These are phyloP conservation scores for Galleria mellonella DNA, from an alignment of 1,140 invertebrate genomes.

Conservation along the genomic window DNA sequence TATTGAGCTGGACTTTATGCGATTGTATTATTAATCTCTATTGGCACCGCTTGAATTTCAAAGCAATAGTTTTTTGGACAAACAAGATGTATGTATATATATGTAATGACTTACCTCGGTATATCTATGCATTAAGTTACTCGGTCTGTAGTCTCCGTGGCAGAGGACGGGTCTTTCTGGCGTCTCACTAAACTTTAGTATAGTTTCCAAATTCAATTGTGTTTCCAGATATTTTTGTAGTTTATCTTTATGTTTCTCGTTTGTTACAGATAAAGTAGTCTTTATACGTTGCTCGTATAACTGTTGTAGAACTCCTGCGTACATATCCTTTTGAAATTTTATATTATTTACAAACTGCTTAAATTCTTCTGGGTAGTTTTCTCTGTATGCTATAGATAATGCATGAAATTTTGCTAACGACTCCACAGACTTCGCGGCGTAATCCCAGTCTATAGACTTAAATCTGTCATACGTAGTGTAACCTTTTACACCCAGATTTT, in stretches of 20 bases:
- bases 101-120: conserved; percentile 7
- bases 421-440: conserved; percentile 10
- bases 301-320: conserved; percentile 7
- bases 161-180: conserved; percentile 15
- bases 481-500: conserved; percentile 11
- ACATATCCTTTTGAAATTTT: conserved; percentile 1
- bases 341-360: conserved; percentile 5
- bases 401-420: conserved; percentile 25
- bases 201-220: neutral
- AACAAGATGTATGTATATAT: no score
- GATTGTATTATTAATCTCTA: no score
- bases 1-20: no score
- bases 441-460: conserved; percentile 14
- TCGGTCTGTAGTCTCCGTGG: conserved; percentile 37
- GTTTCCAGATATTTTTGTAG: conserved; percentile 4
- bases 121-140: conserved; percentile 33
- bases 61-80: no score
- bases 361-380: conserved; percentile 29
- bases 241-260: conserved; percentile 16
- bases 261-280: conserved; percentile 3
- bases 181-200: conserved; percentile 4
- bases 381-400: conserved; percentile 14
- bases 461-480: conserved; percentile 11
- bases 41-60: no score
- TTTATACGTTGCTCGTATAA: conserved; percentile 3